A percentile compares a stretch with the other conserved stretches of the same genome.
Evolutionary conservation across 2,888 invertebrate genomes (phyloP).

Genomic region (Camptogramma bilineatum): DNA sequence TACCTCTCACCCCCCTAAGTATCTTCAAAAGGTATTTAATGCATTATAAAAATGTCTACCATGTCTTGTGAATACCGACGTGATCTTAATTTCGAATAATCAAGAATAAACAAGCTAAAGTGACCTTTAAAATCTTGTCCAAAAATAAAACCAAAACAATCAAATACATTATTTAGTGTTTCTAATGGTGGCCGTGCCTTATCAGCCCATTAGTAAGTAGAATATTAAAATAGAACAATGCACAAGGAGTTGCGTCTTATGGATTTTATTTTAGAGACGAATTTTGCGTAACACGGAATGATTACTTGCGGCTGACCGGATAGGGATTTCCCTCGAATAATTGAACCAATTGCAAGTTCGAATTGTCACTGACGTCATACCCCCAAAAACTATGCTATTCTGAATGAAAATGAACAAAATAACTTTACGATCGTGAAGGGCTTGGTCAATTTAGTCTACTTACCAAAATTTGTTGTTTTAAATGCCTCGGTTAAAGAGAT

Average conservation of each 20-base stretch:
- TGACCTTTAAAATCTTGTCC: not conserved
- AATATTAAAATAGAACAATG: conserved; percentile 1
- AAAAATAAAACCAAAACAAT: not conserved
- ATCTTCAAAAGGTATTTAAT: no score
- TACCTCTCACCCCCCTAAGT: no score
- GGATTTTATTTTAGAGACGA: not conserved
- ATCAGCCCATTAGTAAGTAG: conserved; percentile 4
- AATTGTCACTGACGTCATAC: conserved; percentile 9
- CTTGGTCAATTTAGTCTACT: not conserved
- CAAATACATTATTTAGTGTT: not conserved
- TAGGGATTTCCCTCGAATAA: conserved; percentile 5
- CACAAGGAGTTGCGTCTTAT: not conserved
- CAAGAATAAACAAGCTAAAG: no score
- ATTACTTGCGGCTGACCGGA: conserved; percentile 6
- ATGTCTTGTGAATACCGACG: no score
- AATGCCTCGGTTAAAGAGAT: not conserved
- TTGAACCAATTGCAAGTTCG: conserved; percentile 6
- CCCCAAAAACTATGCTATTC: not conserved
- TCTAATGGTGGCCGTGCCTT: not conserved
- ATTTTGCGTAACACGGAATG: not conserved
- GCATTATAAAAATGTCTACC: no score
- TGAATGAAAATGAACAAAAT: conserved; percentile 19
- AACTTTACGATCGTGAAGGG: not conserved
- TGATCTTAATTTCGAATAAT: no score
- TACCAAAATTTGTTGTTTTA: not conserved